Evolutionary conservation across 2,113 vertebrate genomes (phyloP).

Genomic region (Procavia capensis): DNA sequence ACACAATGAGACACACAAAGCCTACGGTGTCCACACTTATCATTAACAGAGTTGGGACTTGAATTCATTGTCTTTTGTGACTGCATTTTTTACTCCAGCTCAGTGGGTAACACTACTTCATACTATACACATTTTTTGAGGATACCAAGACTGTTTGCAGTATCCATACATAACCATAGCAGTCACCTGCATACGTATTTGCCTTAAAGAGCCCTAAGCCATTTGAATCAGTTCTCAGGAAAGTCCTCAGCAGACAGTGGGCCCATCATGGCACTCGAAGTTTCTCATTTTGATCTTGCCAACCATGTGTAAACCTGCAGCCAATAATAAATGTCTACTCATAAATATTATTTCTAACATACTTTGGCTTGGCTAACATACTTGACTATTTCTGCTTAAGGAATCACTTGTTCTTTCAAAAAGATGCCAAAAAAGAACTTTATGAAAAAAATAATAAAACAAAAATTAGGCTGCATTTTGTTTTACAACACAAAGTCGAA

Average conservation of each 20-base stretch:
- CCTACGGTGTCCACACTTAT: constrained; percentile 25
- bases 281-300: constrained; percentile 55
- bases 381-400: constrained; percentile 20
- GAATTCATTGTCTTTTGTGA: constrained; percentile 51
- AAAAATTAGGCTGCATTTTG: constrained; percentile 78
- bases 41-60: constrained; percentile 41
- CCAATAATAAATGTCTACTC: constrained; percentile 59
- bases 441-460: constrained; percentile 62
- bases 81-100: not conserved
- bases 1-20: constrained; percentile 51
- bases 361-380: not conserved
- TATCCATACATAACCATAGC: constrained; percentile 17
- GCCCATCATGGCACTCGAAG: not conserved
- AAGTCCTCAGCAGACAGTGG: constrained; percentile 2
- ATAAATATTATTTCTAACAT: constrained; percentile 54
- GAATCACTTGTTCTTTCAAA: constrained; percentile 62
- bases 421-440: constrained; percentile 70
- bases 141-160: constrained; percentile 44
- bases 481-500: constrained; percentile 85
- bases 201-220: constrained; percentile 31
- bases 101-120: not conserved
- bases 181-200: constrained; percentile 44
- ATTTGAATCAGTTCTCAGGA: constrained; percentile 17
- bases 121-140: not conserved
- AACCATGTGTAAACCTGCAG: constrained; percentile 34